phyloP scores from a whole-genome alignment of 2,797 vertebrate species.

The Odontamblyopus lacepedii region DNA sequence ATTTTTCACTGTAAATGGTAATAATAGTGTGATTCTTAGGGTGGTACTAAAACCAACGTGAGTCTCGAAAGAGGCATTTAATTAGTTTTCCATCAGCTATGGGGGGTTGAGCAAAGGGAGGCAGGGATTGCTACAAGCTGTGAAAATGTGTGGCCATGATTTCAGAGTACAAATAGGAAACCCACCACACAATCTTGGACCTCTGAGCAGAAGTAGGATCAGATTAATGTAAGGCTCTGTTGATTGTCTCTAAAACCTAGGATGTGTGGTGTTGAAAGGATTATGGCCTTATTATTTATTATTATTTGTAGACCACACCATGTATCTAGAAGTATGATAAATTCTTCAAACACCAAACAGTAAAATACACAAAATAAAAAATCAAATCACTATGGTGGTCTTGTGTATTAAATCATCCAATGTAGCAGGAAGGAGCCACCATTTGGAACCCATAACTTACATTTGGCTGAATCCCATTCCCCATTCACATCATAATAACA shows the following conservation, averaged over 20 bases:
- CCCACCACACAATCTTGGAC: no score
- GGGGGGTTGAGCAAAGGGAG: background rate
- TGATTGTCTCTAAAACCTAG: background rate
- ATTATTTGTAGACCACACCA: no score
- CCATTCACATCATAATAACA: background rate
- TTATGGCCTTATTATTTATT: background rate
- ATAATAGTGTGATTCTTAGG: constrained; percentile 49
- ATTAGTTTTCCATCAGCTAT: constrained; percentile 65
- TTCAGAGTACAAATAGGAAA: background rate
- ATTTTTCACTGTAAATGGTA: constrained; percentile 74
- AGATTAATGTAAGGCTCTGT: background rate
- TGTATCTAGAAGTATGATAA: no score
- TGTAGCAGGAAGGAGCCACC: background rate
- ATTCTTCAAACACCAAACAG: no score
- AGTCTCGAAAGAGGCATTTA: constrained; percentile 63
- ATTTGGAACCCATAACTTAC: background rate
- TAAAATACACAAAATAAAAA: no score
- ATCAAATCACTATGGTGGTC: no score
- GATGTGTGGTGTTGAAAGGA: background rate
- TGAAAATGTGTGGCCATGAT: background rate
- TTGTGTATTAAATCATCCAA: background rate
- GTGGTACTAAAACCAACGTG: constrained; percentile 51
- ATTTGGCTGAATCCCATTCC: background rate
- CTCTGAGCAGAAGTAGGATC: background rate
- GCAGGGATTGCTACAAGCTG: background rate